Percentiles rank a stretch among this genome's conserved stretches.
Evolutionary conservation across 2,888 invertebrate species (phyloP).

Genomic region (Leptodirus hochenwartii): DNA sequence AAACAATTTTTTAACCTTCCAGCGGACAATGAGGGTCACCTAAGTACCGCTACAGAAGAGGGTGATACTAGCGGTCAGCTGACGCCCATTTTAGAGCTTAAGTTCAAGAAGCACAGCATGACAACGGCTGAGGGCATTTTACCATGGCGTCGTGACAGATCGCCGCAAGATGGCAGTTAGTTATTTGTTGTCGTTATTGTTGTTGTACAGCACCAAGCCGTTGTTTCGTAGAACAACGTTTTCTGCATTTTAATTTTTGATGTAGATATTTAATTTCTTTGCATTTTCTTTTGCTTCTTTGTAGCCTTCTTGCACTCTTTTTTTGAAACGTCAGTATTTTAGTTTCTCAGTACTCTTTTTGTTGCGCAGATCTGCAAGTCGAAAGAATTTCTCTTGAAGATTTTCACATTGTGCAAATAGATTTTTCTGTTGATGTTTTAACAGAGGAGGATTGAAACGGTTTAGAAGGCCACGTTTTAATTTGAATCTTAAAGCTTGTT

Average conservation of each 20-base stretch:
- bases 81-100: slow-evolving; percentile 22
- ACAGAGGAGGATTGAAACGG: too few species aligned
- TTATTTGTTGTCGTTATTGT: too few species aligned
- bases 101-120: slow-evolving; percentile 19
- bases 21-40: slow-evolving; percentile 23
- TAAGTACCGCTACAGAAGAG: slow-evolving; percentile 24
- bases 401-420: too few species aligned
- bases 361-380: too few species aligned
- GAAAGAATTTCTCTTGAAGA: too few species aligned
- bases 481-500: too few species aligned
- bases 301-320: neutral
- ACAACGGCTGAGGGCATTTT: slow-evolving; percentile 64
- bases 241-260: slow-evolving; percentile 4
- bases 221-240: slow-evolving; percentile 10
- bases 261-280: slow-evolving; percentile 4
- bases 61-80: slow-evolving; percentile 24
- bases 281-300: slow-evolving; percentile 2
- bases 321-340: slow-evolving; percentile 1
- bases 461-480: too few species aligned
- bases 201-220: slow-evolving; percentile 30
- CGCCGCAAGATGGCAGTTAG: slow-evolving; percentile 54
- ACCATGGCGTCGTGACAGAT: slow-evolving; percentile 69
- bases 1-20: slow-evolving; percentile 15
- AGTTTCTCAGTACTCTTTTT: too few species aligned
- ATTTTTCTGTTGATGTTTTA: too few species aligned